Conservation (phyloP, 2,797 vertebrate species). For the Cyprinella venusta region DNA sequence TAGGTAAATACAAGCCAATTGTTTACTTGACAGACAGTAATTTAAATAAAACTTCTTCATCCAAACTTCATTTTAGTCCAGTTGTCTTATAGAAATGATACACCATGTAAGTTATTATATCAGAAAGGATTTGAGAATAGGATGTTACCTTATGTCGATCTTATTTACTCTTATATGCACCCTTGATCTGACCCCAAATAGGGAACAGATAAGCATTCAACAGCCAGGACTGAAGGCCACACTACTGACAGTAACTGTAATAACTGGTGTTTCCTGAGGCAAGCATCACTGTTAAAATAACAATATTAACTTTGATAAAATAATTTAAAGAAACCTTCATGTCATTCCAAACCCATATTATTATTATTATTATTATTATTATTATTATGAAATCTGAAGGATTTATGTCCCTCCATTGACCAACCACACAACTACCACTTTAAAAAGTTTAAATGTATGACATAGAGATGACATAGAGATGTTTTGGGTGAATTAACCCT, state of each 20-base stretch:
- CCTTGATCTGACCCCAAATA: neutral
- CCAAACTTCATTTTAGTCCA: neutral
- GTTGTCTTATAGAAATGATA: neutral
- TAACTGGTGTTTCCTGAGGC: neutral
- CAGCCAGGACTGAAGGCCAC: neutral
- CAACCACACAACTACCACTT: too few relatives aligned
- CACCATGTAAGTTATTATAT: neutral
- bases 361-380: too few relatives aligned
- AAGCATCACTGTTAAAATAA: neutral
- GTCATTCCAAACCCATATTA: too few relatives aligned
- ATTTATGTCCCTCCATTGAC: too few relatives aligned
- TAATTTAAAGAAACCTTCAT: neutral
- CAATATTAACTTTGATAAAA: too few relatives aligned
- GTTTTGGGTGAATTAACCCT: too few relatives aligned
- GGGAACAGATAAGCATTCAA: neutral
- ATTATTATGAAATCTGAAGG: too few relatives aligned
- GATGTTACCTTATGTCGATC: neutral
- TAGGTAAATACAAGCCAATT: neutral
- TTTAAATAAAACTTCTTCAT: neutral
- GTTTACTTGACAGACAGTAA: neutral
- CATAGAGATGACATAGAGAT: too few relatives aligned
- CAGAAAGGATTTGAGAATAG: neutral
- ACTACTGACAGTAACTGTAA: neutral
- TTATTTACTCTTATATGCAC: neutral
- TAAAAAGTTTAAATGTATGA: too few relatives aligned